Evolutionary conservation across 2,113 vertebrate genomes (phyloP), one percentile per base, ranked within the genome.

Genomic region (Zonotrichia leucophrys): DNA sequence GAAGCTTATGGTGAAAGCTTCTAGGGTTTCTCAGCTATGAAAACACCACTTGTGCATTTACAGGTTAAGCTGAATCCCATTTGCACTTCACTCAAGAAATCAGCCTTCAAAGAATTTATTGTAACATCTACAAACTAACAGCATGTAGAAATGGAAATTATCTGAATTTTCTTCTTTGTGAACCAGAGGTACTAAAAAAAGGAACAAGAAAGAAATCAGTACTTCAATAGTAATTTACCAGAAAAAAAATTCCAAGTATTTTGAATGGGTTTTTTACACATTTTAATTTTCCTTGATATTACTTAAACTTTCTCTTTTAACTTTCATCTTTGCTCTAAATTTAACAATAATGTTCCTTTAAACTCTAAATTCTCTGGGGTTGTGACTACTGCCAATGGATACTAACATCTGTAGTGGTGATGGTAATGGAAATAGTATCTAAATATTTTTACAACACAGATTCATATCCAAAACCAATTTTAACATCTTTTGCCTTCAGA

Each of bases 221-320:
- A 50, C 9, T 68, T 66, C 22, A 21, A 12, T 3, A 59, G 11
- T 20, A 84, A 47, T 56, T 68, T 62, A 59, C 19, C 5, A 58
- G 15, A 28, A 58, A 44, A 72, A 28, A 55, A 77, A 35, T 42
- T 4, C 5, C 15, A 6, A 8, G 3, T 0, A 0, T 5, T 25
- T 68, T 50, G 7, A 12, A 39, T n/a, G 3, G 5, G 2, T 9
- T 80, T 86, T 81, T 83, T 50, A 52, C 4, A 22, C 3, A 63
- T 35, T 27, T 50, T 67, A 69, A 12, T 46, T 78, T 91, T 47
- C 28, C 3, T 83, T 59, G 3, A 46, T 53, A 31, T 44, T 73
- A 9, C 4, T 56, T 64, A 52, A 75, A 21, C 1, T 74, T 83
- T 83, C 63, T 18, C 5, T 83, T 72, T 87, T 33, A 74, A 63